Evolutionary conservation across 2,888 invertebrate genomes (phyloP), one percentile per base, ranked within the genome.

Genomic region (Amblyteles armatorius): DNA sequence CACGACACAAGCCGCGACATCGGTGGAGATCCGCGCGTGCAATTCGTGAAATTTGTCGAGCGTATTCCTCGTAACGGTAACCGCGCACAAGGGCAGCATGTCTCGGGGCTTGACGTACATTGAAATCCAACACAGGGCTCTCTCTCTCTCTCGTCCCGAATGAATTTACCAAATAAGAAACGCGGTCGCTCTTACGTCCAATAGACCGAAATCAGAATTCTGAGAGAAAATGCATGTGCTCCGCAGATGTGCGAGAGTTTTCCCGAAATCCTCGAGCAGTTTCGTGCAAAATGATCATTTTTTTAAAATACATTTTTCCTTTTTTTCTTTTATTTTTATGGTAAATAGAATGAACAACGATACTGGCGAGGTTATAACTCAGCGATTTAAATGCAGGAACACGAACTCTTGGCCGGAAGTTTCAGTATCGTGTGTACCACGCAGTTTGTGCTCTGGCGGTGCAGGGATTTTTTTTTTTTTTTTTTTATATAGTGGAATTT

Each of bases 41-140:
- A 57, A 57, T 72, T 57, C 72, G 72, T 40, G 72, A 57, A 72
- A 72, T 72, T 72, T 36, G 55, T 72, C 55, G 40, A 72, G 40
- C 40, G 72, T 40, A 60, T 60, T 60, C 22, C 44, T 73, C 73
- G 73, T 40, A 60, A 44, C 60, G 26, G 40, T 26, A 40, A 57
- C 16, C n/a, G 29, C 50, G 50, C 26, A 33, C 22, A 11, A 50
- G n/a, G 52, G 36, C 52, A 36, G 29, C 52, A 52, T 19, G 52
- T 52, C 52, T 33, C 52, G 48, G 48, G 16, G 6, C 48, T 22
- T 50, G 36, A 67, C 40, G 36, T 67, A 69, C 50, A 69, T 50
- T 69, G 69, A 50, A 69, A 57, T 29, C 50, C 50, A 29, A 26
- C 69, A 50, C 16, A n/a, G 19, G 16, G 36, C 22, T 57, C 26